Conservation (phyloP, 2,113 vertebrate genomes). For the Colossoma macropomum region DNA sequence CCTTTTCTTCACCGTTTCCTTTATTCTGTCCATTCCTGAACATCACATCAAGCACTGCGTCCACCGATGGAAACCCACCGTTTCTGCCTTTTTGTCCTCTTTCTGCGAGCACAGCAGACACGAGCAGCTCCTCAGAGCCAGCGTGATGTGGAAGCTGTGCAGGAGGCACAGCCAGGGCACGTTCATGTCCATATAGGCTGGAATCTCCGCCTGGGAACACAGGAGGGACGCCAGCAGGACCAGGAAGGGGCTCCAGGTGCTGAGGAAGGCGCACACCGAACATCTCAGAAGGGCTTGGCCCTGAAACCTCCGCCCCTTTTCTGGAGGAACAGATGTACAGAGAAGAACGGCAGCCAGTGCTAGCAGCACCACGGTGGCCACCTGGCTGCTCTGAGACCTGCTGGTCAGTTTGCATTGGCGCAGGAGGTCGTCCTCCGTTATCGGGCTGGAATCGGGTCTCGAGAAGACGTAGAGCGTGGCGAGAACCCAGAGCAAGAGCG, state of each 20-base stretch:
- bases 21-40: no score
- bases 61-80: not conserved
- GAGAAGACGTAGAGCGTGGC: constrained; percentile 70
- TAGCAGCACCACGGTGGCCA: constrained; percentile 70
- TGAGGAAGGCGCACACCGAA: constrained; percentile 73
- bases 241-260: constrained; percentile 82
- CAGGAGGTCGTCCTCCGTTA: constrained; percentile 52
- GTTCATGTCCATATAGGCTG: constrained; percentile 84
- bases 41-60: no score
- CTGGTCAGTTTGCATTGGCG: constrained; percentile 69
- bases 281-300: not conserved
- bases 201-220: constrained; percentile 73
- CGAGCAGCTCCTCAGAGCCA: constrained; percentile 72
- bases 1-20: no score
- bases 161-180: constrained; percentile 85
- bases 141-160: constrained; percentile 84
- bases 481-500: constrained; percentile 72
- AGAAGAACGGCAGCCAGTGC: constrained; percentile 59
- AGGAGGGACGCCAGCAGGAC: constrained; percentile 77
- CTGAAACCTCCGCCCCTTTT: no score
- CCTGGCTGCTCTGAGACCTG: constrained; percentile 72
- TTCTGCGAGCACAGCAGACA: not conserved
- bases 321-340: not conserved
- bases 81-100: no score
- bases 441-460: constrained; percentile 54